Base-by-base conservation (phyloP, 2,797 vertebrate species). In the Malacoraja senta region DNA sequence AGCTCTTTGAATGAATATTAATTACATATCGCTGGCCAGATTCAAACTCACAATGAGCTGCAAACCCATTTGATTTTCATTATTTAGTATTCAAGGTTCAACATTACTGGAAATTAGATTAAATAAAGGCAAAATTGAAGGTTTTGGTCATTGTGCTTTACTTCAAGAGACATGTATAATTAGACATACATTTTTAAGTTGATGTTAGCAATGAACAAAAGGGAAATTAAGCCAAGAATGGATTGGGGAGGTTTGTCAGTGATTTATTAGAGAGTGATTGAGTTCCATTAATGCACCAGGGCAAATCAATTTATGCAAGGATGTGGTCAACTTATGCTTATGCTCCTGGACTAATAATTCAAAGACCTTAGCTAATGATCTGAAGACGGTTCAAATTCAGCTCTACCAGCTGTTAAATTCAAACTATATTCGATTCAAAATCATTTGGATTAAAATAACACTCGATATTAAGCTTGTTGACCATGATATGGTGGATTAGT, bases 61-160 rank as follows among this genome's bases (percentile, higher is more conserved):
- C 12, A 72, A 58, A 53, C 53, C 9, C 29, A 92, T 65, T 12
- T 9, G 3, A 12, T 92, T 74, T 74, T 74, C 24, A n/a, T 74
- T 92, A 29, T 92, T 58, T 29, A 74, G 53, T 44, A 76, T 1
- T n/a, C 10, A 72, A 72, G 68, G 53, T n/a, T 76, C 24, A 58
- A 92, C 15, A 6, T 74, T 92, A 26, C 26, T 76, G 35, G 44
- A 76, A 92, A 76, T 92, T 19, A 38, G 90, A 76, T 92, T 92
- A 76, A 92, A 38, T 44, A 15, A 63, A 90, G n/a, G 88, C 21
- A 92, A 44, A 53, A 17, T 65, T 32, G n/a, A 35, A 35, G 13
- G 3, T 21, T 88, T 35, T 17, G 63, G 44, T 68, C 32, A 32
- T 21, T 32, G 8, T 68, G 65, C 61, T 63, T 88, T 88, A 68